Base-by-base conservation (phyloP, 2,797 vertebrate species). In the Malacoraja senta region DNA sequence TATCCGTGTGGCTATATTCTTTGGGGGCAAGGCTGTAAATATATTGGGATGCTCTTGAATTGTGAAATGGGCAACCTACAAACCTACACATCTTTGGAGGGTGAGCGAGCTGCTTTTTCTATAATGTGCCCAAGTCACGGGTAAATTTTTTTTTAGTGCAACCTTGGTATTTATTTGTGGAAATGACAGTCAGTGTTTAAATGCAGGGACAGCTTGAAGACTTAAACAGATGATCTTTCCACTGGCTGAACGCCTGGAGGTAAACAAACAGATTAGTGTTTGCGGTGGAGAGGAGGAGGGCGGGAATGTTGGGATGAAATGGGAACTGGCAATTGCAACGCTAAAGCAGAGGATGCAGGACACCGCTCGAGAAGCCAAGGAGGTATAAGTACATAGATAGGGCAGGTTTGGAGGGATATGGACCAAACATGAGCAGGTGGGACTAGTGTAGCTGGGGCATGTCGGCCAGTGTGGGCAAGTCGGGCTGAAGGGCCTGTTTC, bases 121-220 rank as follows among this genome's bases (percentile, higher is more conserved):
- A 86, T 29, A 13, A 32, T 8, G 29, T 77, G 44, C 74, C 83
- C 44, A 9, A 77, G 74, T 2, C 74, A n/a, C 74, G 10, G 12
- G 74, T 77, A 77, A 77, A 77, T 77, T 26, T 53, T 58, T 44
- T 21, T 83, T 83, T 44, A 63, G 58, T 3, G 1, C 63, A 86
- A 88, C 61, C 13, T 88, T 65, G n/a, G n/a, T 65, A 63, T 65
- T 88, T 88, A 88, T 65, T 88, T 88, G 63, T 61, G 32, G 65
- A 65, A n/a, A 21, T 32, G 61, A 29, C 29, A 32, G 8, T 65
- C n/a, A 8, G 61, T 32, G 17, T 88, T 88, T 88, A 88, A 88
- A 65, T 88, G 32, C 8, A 63, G 84, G 29, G 84, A 88, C 84
- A 88, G 84, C 58, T 88, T 88, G 84, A 88, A 88, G 61, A 32